A percentile compares a stretch with the other conserved stretches of the same genome.
These are phyloP conservation scores for Idaea biselata DNA, from an alignment of 2,888 invertebrate genomes.

Conservation along the genomic window DNA sequence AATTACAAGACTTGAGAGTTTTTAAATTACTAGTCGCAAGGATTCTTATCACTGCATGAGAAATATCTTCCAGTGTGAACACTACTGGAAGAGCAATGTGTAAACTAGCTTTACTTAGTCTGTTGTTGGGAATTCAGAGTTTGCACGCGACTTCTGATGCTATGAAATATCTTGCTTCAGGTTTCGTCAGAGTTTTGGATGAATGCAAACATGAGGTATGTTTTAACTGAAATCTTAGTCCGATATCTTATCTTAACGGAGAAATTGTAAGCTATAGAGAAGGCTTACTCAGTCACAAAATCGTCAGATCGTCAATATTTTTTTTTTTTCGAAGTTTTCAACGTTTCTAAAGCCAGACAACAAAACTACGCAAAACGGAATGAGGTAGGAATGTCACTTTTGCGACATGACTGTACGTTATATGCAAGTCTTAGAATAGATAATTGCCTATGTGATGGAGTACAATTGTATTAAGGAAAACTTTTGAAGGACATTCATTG, in stretches of 20 bases:
- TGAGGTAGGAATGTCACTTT: too few relatives aligned
- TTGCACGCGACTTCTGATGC: conserved; percentile 42
- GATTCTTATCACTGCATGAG: too few relatives aligned
- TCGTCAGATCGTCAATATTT: background rate
- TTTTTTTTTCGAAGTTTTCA: background rate
- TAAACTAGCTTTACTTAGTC: conserved; percentile 27
- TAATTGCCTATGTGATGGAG: too few relatives aligned
- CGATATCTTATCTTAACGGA: background rate
- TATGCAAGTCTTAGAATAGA: too few relatives aligned
- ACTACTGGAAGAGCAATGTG: conserved; percentile 5
- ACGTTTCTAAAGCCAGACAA: too few relatives aligned
- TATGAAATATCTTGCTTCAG: conserved; percentile 48
- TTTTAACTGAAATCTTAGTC: conserved; percentile 3
- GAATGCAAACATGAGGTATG: conserved; percentile 57
- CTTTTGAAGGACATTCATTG: too few relatives aligned
- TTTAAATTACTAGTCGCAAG: too few relatives aligned
- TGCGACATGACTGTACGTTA: too few relatives aligned
- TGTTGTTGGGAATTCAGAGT: conserved; percentile 23
- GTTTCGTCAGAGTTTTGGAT: conserved; percentile 55
- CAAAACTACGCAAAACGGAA: too few relatives aligned
- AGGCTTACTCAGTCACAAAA: background rate
- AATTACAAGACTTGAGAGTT: background rate
- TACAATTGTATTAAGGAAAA: too few relatives aligned
- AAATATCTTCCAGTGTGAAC: too few relatives aligned
- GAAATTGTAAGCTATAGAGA: background rate